Percentiles rank a stretch among this genome's conserved stretches.
Evolutionary conservation across 2,888 invertebrate genomes (phyloP).

Genomic region (Drosophila leonis): DNA sequence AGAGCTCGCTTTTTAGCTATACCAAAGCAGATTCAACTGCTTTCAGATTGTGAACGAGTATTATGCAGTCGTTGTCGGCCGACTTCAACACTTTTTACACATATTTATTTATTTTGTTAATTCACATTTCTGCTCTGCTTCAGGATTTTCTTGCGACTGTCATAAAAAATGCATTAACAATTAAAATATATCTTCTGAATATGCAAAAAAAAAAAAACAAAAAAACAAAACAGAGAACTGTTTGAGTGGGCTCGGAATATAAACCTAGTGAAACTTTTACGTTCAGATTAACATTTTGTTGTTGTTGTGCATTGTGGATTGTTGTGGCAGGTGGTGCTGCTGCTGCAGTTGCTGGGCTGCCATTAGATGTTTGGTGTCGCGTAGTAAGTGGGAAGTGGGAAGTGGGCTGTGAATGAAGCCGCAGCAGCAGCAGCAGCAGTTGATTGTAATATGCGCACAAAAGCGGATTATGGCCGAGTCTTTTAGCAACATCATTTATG

Average conservation of each 20-base stretch:
- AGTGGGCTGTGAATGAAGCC: constrained; percentile 8
- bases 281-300: constrained; percentile 4
- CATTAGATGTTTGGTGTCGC: constrained; percentile 10
- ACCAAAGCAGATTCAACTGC: accelerated
- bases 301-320: not conserved
- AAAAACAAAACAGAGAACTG: not conserved
- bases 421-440: constrained; percentile 32
- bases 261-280: not conserved
- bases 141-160: constrained; percentile 2
- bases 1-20: not conserved
- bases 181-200: not conserved
- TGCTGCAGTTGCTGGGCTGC: not conserved
- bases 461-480: constrained; percentile 80
- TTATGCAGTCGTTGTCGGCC: not conserved
- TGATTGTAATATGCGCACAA: constrained; percentile 80
- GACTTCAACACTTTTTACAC: not conserved
- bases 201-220: not conserved
- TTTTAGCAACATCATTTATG: constrained; percentile 78
- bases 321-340: constrained; percentile 4
- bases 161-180: constrained; percentile 8
- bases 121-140: not conserved
- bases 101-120: not conserved
- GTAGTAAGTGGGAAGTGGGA: not conserved
- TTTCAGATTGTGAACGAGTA: not conserved
- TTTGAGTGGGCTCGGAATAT: constrained; percentile 9